Evolutionary conservation across 2,113 vertebrate genomes (phyloP), one percentile per base, ranked within the genome.

Genomic region (Callorhinus ursinus): DNA sequence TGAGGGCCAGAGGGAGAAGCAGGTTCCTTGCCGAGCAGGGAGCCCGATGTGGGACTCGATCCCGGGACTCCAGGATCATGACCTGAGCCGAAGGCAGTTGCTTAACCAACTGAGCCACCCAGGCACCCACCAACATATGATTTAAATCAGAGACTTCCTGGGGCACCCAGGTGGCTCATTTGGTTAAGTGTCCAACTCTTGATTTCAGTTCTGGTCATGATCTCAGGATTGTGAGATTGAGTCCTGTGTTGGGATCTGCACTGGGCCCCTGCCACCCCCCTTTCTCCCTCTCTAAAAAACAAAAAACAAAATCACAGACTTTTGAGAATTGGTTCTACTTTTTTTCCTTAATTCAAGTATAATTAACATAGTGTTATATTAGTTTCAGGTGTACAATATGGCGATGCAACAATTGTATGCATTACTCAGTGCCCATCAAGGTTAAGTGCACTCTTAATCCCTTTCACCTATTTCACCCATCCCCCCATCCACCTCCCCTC

Each of bases 81-180:
- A n/a, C n/a, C n/a, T n/a, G n/a, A n/a, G n/a, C n/a, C n/a, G n/a
- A n/a, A n/a, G n/a, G n/a, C n/a, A n/a, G n/a, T n/a, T n/a, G n/a
- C n/a, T n/a, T n/a, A n/a, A n/a, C n/a, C n/a, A n/a, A n/a, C n/a
- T n/a, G n/a, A n/a, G n/a, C n/a, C n/a, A n/a, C n/a, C n/a, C n/a
- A n/a, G n/a, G n/a, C n/a, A n/a, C n/a, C n/a, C n/a, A n/a, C 39
- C 39, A 96, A 49, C 12, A 76, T 16, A 63, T 31, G n/a, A 46
- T 76, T 96, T 67, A 94, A 94, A 55, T 71, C 67, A 94, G 61
- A 91, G 69, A 71, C 26, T 77, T 69, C 51, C 63, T 65, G 63
- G 63, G 63, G 31, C 14, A 33, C 31, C 31, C 7, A 14, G 13
- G 31, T 67, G 63, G 14, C 31, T 67, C 31, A 33, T 33, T 67